Evolutionary conservation across 1,140 invertebrate species (phyloP).

Genomic region (Globodera rostochiensis): DNA sequence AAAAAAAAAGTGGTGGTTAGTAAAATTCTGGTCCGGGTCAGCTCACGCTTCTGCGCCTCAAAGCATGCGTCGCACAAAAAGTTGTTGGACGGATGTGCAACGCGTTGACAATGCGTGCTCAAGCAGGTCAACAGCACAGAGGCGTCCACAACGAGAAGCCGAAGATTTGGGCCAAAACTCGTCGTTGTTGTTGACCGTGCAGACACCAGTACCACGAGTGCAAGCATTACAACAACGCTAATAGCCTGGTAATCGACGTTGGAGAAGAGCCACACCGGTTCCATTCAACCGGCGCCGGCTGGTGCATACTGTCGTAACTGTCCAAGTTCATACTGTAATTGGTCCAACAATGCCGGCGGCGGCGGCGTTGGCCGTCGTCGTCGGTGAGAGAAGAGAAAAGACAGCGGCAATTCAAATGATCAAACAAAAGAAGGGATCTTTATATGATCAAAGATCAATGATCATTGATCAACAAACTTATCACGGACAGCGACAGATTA

Average conservation of each 20-base stretch:
- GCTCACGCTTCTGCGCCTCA: too few species aligned
- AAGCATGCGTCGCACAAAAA: too few species aligned
- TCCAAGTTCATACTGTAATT: neutral
- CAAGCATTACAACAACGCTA: neutral
- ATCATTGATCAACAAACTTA: too few species aligned
- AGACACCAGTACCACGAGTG: neutral
- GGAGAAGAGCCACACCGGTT: neutral
- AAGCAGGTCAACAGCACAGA: slow-evolving; percentile 46
- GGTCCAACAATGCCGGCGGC: slow-evolving; percentile 12
- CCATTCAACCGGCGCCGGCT: neutral
- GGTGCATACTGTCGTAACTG: neutral
- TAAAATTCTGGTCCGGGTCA: too few species aligned
- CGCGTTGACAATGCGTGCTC: slow-evolving; percentile 48
- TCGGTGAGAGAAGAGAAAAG: too few species aligned
- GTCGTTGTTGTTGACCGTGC: neutral
- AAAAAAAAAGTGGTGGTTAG: too few species aligned
- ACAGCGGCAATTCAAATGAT: too few species aligned
- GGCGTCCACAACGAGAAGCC: too few species aligned
- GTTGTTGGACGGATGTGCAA: slow-evolving; percentile 46
- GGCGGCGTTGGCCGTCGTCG: too few species aligned
- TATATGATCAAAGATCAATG: too few species aligned
- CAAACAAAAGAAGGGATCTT: too few species aligned
- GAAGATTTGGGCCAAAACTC: neutral
- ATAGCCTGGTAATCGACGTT: neutral
- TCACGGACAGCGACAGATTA: too few species aligned